Percentiles rank a stretch among this genome's conserved stretches.
Conservation (phyloP, 2,797 vertebrate genomes). For the Pteronotus mesoamericanus region DNA sequence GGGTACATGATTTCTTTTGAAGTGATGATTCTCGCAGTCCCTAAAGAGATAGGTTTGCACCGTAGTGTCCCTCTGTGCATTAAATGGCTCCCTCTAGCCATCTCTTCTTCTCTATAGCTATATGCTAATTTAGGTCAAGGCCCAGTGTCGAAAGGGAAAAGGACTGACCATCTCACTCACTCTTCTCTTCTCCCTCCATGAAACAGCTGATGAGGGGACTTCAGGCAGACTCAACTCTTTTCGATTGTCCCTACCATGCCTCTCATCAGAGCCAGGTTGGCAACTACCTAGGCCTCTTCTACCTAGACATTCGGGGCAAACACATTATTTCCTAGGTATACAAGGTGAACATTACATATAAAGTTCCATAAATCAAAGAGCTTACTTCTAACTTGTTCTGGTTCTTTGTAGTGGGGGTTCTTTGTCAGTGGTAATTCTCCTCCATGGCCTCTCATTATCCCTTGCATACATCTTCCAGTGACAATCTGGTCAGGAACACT, state of each 20-base stretch:
- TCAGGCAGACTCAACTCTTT: background rate
- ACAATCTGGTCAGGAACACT: background rate
- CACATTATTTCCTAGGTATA: background rate
- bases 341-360: background rate
- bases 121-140: background rate
- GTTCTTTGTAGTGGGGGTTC: background rate
- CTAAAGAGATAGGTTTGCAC: background rate
- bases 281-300: background rate
- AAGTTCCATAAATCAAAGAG: background rate
- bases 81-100: background rate
- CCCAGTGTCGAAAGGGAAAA: background rate
- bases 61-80: background rate
- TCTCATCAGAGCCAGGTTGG: background rate
- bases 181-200: background rate
- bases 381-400: background rate
- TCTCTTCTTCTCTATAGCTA: background rate
- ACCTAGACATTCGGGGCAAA: background rate
- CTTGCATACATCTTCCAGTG: background rate
- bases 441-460: background rate
- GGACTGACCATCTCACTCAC: background rate
- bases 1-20: background rate
- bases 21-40: background rate
- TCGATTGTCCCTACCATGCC: background rate
- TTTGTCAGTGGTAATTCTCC: background rate
- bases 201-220: background rate